Conservation (phyloP, 2,888 invertebrate genomes). For the Anticlea derivata region DNA sequence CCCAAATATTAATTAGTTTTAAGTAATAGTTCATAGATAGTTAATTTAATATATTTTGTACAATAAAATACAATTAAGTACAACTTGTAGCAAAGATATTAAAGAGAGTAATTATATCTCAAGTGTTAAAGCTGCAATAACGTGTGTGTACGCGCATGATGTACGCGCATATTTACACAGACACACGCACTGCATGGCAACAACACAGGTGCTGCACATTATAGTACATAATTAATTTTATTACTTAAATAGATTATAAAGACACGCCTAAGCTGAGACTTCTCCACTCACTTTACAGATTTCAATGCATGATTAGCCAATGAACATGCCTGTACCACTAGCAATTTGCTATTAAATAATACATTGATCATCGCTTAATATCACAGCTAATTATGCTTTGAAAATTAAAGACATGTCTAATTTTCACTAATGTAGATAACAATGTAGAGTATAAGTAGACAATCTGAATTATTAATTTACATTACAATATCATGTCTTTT, state of each 20-base stretch:
- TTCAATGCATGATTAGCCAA: constrained; percentile 85
- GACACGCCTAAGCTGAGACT: constrained; percentile 82
- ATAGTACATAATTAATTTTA: constrained; percentile 80
- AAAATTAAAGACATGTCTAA: constrained; percentile 84
- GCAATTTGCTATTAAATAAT: constrained; percentile 82
- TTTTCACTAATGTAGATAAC: constrained; percentile 84
- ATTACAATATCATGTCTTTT: constrained; percentile 85
- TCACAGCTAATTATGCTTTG: constrained; percentile 85
- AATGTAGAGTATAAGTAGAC: constrained; percentile 84
- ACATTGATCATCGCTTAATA: constrained; percentile 82
- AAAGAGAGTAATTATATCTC: constrained; percentile 84
- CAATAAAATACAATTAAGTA: constrained; percentile 88
- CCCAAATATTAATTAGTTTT: constrained; percentile 80
- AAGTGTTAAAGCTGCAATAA: constrained; percentile 82
- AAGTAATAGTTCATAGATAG: constrained; percentile 82
- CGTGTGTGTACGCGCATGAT: constrained; percentile 82
- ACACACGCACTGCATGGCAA: constrained; percentile 74
- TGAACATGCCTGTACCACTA: constrained; percentile 82
- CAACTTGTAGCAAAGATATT: constrained; percentile 88
- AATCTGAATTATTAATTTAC: constrained; percentile 84
- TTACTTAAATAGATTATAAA: constrained; percentile 81
- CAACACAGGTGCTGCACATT: constrained; percentile 81
- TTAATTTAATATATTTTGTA: constrained; percentile 88
- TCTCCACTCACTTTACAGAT: constrained; percentile 78
- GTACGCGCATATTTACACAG: constrained; percentile 84